These are phyloP conservation scores for Entelurus aequoreus DNA, from an alignment of 2,113 vertebrate species.

Conservation along the genomic window DNA sequence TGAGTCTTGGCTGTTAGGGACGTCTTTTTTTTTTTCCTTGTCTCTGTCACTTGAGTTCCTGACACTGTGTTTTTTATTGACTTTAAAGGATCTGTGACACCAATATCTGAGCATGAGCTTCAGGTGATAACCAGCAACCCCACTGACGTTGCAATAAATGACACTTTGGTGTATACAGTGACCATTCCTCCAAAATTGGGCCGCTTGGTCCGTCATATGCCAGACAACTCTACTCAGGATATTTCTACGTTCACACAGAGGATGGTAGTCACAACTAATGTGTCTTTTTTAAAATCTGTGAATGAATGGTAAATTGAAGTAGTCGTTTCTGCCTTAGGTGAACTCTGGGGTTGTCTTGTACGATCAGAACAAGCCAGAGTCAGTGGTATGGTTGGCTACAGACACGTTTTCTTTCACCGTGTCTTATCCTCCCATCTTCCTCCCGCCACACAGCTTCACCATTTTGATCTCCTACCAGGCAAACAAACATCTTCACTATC, in stretches of 20 bases:
- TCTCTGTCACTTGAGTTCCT: not conserved
- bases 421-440: conserved; percentile 74
- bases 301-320: not conserved
- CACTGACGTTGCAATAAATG: conserved; percentile 64
- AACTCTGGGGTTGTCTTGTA: conserved; percentile 75
- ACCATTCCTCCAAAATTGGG: conserved; percentile 74
- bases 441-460: conserved; percentile 74
- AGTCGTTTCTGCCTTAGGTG: conserved; percentile 60
- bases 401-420: conserved; percentile 79
- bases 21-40: not conserved
- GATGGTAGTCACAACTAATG: conserved; percentile 70
- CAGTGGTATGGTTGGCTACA: conserved; percentile 67
- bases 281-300: not conserved
- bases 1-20: too few species aligned
- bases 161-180: conserved; percentile 71
- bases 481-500: conserved; percentile 36
- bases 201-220: conserved; percentile 64
- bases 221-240: conserved; percentile 66
- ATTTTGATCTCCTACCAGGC: conserved; percentile 77
- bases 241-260: conserved; percentile 78
- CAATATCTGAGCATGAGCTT: conserved; percentile 73
- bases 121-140: conserved; percentile 77
- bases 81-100: conserved; percentile 69
- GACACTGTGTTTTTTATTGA: not conserved
- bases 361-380: conserved; percentile 66